phyloP scores from a whole-genome alignment of 2,888 invertebrate species.

The Dendrolimus pini region DNA sequence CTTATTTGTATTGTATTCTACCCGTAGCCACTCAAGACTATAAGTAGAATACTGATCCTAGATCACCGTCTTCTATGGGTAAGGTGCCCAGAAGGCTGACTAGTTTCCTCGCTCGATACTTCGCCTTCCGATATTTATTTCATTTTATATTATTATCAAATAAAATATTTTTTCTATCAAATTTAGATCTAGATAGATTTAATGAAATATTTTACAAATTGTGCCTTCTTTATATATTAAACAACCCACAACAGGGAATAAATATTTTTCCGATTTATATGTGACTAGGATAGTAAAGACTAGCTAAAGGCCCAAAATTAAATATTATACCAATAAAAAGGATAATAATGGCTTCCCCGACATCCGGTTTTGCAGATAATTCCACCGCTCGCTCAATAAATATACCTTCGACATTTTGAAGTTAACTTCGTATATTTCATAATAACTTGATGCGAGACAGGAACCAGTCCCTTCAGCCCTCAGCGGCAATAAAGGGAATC shows the following conservation, averaged over 20 bases:
- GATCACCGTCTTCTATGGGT: too few relatives aligned
- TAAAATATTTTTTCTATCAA: too few relatives aligned
- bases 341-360: constrained; percentile 68
- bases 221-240: too few relatives aligned
- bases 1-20: too few relatives aligned
- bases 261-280: constrained; percentile 70
- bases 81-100: too few relatives aligned
- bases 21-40: too few relatives aligned
- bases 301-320: constrained; percentile 68
- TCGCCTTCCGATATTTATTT: too few relatives aligned
- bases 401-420: constrained; percentile 73
- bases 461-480: constrained; percentile 58
- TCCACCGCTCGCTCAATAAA: constrained; percentile 64
- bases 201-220: too few relatives aligned
- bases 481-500: constrained; percentile 73
- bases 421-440: constrained; percentile 69
- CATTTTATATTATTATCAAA: too few relatives aligned
- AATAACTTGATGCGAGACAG: constrained; percentile 66
- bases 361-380: constrained; percentile 68
- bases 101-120: too few relatives aligned
- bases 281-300: constrained; percentile 41
- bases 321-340: constrained; percentile 77
- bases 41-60: too few relatives aligned
- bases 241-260: constrained; percentile 18
- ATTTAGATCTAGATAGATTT: too few relatives aligned